A percentile compares a stretch with the other conserved stretches of the same genome.
phyloP scores from a whole-genome alignment of 2,888 invertebrate genomes.

The Diloba caeruleocephala region DNA sequence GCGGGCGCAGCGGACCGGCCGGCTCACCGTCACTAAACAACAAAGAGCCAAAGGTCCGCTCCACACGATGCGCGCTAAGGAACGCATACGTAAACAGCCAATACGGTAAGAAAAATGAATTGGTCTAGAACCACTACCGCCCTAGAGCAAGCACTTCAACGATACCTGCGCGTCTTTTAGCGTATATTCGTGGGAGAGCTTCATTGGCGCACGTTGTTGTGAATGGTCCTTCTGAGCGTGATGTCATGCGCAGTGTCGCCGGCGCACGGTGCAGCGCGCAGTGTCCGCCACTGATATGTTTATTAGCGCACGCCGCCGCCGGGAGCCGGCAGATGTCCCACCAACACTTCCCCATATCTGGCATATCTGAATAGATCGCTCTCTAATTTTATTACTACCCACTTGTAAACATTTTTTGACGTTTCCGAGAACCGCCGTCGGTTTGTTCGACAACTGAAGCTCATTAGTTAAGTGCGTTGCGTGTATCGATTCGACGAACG shows the following conservation, averaged over 20 bases:
- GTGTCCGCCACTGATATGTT: conserved; percentile 59
- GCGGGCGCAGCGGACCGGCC: conserved; percentile 27
- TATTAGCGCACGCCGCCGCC: conserved; percentile 54
- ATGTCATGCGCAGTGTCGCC: background rate
- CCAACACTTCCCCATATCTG: conserved; percentile 68
- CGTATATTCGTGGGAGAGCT: no score
- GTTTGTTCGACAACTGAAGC: conserved; percentile 24
- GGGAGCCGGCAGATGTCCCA: conserved; percentile 68
- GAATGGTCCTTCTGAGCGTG: conserved; percentile 14
- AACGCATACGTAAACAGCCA: background rate
- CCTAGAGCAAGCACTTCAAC: background rate
- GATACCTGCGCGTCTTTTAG: background rate
- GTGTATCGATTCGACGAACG: conserved; percentile 49
- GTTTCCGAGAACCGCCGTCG: conserved; percentile 54
- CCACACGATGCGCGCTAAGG: background rate
- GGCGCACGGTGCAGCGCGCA: conserved; percentile 12
- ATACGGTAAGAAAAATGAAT: background rate
- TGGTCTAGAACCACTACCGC: background rate
- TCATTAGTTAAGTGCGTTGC: conserved; percentile 48
- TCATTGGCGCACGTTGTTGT: background rate
- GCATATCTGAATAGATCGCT: conserved; percentile 79
- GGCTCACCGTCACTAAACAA: background rate
- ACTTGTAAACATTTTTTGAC: conserved; percentile 57
- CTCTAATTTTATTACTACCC: conserved; percentile 70
- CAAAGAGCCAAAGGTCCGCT: conserved; percentile 17